Conservation (phyloP, 2,113 vertebrate species). For the Gymnogyps californianus region DNA sequence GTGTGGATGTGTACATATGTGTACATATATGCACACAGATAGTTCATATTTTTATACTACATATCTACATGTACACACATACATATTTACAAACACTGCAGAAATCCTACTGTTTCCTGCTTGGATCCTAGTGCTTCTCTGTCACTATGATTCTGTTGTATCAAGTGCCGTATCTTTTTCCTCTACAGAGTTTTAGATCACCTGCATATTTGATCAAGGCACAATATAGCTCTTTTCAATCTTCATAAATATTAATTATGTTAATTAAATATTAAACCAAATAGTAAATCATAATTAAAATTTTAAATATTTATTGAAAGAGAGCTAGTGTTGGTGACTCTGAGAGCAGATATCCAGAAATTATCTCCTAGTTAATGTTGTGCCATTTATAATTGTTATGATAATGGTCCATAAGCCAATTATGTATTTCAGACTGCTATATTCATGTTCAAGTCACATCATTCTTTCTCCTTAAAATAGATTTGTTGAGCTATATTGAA, state of each 20-base stretch:
- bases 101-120: not conserved
- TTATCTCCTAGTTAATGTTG: not conserved
- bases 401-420: not conserved
- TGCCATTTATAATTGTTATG: conserved; percentile 8
- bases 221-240: not conserved
- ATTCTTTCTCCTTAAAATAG: not conserved
- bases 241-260: conserved; percentile 26
- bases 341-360: not conserved
- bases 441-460: not conserved
- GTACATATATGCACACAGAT: not conserved
- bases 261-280: conserved; percentile 37
- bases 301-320: conserved; percentile 42
- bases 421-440: not conserved
- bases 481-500: not conserved
- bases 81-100: not conserved
- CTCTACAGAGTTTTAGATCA: not conserved
- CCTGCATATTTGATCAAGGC: not conserved
- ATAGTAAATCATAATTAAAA: conserved; percentile 24
- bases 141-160: not conserved
- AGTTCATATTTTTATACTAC: not conserved
- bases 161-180: not conserved
- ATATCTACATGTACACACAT: not conserved
- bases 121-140: not conserved
- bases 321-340: not conserved
- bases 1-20: not conserved